Conservation (phyloP, 1,140 invertebrate species). For the Lordiphosa stackelbergi region DNA sequence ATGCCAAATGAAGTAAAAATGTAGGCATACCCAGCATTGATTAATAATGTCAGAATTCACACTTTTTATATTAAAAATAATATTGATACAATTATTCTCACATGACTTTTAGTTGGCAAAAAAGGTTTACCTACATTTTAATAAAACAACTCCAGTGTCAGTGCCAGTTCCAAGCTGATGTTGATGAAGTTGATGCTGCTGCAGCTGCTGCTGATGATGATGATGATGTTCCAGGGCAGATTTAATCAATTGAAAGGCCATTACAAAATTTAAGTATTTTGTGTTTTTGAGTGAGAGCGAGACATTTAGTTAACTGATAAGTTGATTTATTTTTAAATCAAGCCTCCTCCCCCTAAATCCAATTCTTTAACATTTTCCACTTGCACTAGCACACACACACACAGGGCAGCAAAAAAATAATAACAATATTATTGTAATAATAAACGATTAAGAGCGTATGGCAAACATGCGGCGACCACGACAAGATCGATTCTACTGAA, state of each 20-base stretch:
- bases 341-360: no score
- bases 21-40: no score
- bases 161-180: conserved; percentile 27
- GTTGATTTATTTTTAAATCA: conserved; percentile 1
- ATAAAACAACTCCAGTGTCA: conserved; percentile 54
- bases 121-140: conserved; percentile 61
- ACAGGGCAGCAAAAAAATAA: background rate
- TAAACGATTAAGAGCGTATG: conserved; percentile 6
- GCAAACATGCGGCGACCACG: conserved; percentile 60
- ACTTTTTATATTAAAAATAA: no score
- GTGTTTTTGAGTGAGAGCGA: background rate
- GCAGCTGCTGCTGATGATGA: conserved; percentile 27
- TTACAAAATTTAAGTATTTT: conserved; percentile 9
- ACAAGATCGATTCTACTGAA: conserved; percentile 77
- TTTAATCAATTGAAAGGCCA: conserved; percentile 68
- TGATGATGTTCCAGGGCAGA: conserved; percentile 49
- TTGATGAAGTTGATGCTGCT: conserved; percentile 14
- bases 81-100: no score
- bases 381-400: conserved; percentile 18
- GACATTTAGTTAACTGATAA: no score
- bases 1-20: no score
- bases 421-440: background rate
- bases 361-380: conserved; percentile 9
- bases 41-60: no score
- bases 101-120: background rate